A percentile compares a stretch with the other conserved stretches of the same genome.
Evolutionary conservation across 2,888 invertebrate genomes (phyloP).

Genomic region (Theristus sp.): DNA sequence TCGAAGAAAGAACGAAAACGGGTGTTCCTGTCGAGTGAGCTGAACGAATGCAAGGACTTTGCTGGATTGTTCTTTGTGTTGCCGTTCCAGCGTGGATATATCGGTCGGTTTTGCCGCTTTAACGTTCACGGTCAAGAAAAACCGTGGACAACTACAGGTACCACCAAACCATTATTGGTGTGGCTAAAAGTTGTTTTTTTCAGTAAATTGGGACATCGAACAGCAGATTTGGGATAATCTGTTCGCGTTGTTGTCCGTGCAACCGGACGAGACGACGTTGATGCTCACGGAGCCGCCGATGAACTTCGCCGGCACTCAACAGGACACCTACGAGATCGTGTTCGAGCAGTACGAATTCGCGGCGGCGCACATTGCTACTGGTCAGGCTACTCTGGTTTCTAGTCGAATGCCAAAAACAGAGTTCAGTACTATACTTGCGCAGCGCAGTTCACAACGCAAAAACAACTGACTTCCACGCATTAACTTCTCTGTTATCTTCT

Average conservation of each 20-base stretch:
- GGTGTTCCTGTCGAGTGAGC: conserved; percentile 77
- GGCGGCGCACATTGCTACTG: conserved; percentile 38
- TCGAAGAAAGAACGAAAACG: conserved; percentile 84
- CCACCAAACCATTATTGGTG: too few relatives aligned
- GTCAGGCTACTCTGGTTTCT: too few relatives aligned
- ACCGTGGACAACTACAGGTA: too few relatives aligned
- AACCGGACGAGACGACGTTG: conserved; percentile 48
- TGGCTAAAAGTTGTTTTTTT: too few relatives aligned
- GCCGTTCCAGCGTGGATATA: conserved; percentile 62
- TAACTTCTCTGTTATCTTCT: too few relatives aligned
- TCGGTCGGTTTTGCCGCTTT: conserved; percentile 10
- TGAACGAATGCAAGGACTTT: conserved; percentile 85
- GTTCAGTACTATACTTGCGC: too few relatives aligned
- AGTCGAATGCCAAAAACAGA: neutral
- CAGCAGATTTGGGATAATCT: conserved; percentile 82
- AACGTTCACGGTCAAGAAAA: too few relatives aligned
- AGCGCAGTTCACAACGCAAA: neutral
- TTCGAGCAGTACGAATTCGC: conserved; percentile 91
- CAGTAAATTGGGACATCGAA: conserved; percentile 80
- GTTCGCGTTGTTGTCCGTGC: conserved; percentile 40
- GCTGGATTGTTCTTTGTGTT: conserved; percentile 81
- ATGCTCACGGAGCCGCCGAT: conserved; percentile 82
- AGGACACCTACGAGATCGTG: conserved; percentile 80
- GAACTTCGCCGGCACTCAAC: conserved; percentile 76
- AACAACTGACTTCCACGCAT: too few relatives aligned